These are phyloP conservation scores for Druceiella hillmani DNA, from an alignment of 2,888 invertebrate species.

Conservation along the genomic window DNA sequence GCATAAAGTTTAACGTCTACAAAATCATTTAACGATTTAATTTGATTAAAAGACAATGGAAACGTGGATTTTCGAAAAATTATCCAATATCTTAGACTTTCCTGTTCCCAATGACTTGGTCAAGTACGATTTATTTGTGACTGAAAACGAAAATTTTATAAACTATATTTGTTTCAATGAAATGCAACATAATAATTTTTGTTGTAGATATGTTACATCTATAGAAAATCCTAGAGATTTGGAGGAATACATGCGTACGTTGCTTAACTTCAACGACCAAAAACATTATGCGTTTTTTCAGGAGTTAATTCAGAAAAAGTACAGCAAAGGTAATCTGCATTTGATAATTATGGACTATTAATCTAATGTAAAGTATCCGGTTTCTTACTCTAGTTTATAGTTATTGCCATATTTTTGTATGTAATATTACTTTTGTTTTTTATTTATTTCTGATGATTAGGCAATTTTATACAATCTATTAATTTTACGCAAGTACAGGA, in stretches of 20 bases:
- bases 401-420: constrained; percentile 10
- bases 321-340: constrained; percentile 36
- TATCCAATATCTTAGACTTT: constrained; percentile 61
- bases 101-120: constrained; percentile 66
- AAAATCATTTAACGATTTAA: no score
- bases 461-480: no score
- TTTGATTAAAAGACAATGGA: no score
- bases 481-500: no score
- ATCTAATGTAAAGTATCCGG: no score
- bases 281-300: constrained; percentile 62
- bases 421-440: not conserved
- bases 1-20: no score
- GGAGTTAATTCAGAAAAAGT: constrained; percentile 53
- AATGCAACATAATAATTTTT: constrained; percentile 9
- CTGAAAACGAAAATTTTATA: not conserved
- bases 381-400: no score
- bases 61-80: constrained; percentile 57
- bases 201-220: constrained; percentile 63
- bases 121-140: constrained; percentile 42
- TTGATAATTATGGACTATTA: no score
- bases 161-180: not conserved
- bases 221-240: constrained; percentile 68
- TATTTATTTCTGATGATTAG: no score
- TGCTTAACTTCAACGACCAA: constrained; percentile 62
- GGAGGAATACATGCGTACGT: constrained; percentile 70